A percentile compares a stretch with the other conserved stretches of the same genome.
Conservation (phyloP, 2,797 vertebrate species). For the Coccyzus lansbergi region DNA sequence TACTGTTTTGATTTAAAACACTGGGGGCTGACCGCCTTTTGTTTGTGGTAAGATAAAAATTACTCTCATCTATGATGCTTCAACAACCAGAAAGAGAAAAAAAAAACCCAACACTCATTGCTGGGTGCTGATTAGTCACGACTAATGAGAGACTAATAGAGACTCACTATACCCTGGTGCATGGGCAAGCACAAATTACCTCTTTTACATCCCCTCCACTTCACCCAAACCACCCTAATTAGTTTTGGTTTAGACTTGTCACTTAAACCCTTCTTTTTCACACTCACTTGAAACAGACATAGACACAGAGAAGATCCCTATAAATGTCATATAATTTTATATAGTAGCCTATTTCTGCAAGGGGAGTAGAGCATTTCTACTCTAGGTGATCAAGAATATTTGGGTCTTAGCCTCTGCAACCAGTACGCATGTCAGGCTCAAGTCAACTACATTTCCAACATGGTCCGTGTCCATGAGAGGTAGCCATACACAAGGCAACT, state of each 20-base stretch:
- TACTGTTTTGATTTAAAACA: conserved; percentile 26
- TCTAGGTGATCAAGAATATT: neutral
- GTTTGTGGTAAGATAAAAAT: neutral
- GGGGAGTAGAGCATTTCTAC: neutral
- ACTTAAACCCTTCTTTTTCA: neutral
- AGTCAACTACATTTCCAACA: neutral
- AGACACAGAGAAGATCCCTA: neutral
- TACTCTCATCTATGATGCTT: neutral
- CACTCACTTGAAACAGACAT: neutral
- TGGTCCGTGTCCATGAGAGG: neutral
- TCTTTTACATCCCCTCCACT: neutral
- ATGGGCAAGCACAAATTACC: neutral
- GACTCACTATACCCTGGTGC: neutral
- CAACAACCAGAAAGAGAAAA: neutral
- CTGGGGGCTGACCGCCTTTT: neutral
- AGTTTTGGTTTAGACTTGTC: neutral
- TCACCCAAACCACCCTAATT: neutral
- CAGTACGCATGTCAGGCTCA: neutral
- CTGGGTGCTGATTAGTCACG: neutral
- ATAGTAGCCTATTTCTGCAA: neutral
- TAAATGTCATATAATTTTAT: neutral
- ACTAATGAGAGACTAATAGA: neutral
- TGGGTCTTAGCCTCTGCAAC: neutral
- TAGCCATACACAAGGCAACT: neutral
- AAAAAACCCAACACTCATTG: neutral